phyloP scores from a whole-genome alignment of 2,797 vertebrate species.

The Dromococcyx pavoninus region DNA sequence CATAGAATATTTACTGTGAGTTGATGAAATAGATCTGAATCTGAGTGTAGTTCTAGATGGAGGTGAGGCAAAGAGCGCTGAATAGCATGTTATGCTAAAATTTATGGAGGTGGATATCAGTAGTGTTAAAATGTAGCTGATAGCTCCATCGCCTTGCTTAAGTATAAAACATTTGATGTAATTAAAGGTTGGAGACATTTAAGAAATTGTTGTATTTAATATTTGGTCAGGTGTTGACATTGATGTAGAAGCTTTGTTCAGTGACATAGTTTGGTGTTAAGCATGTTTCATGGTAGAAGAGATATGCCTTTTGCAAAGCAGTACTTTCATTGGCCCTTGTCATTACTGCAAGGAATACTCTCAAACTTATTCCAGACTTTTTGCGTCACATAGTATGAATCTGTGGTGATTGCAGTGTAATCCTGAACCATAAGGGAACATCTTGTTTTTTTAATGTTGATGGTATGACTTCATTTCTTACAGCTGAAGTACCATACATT shows the following conservation, averaged over 20 bases:
- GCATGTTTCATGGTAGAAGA: neutral
- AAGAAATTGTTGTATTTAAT: neutral
- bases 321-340: neutral
- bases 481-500: neutral
- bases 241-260: neutral
- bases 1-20: slow-evolving; percentile 98
- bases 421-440: neutral
- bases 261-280: neutral
- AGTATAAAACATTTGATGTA: neutral
- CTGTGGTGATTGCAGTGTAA: neutral
- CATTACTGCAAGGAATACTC: neutral
- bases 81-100: neutral
- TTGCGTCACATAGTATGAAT: neutral
- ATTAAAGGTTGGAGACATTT: neutral
- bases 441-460: neutral
- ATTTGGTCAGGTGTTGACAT: neutral
- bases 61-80: neutral
- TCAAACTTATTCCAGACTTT: neutral
- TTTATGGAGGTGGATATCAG: neutral
- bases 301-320: neutral
- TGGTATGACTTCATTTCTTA: neutral
- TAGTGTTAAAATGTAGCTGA: neutral
- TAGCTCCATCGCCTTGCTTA: rapidly evolving
- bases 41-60: neutral
- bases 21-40: slow-evolving; percentile 6